Percentiles rank a stretch among this genome's conserved stretches.
These are phyloP conservation scores for Leptinotarsa lineolata DNA, from an alignment of 1,140 invertebrate species.

Conservation along the genomic window DNA sequence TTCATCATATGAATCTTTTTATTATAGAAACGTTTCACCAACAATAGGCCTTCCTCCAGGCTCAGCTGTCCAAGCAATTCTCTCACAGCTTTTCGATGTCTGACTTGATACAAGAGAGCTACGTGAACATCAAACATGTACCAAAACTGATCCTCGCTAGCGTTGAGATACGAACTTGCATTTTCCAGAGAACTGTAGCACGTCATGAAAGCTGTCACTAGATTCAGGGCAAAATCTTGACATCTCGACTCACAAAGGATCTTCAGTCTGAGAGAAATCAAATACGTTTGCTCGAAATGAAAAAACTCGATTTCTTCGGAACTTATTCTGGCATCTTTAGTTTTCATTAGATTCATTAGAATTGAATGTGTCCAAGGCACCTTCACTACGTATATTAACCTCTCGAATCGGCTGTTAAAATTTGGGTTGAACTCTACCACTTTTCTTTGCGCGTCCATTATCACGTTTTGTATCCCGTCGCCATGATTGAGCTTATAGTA, in stretches of 20 bases:
- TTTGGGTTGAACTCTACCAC: slow-evolving; percentile 20
- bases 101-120: slow-evolving; percentile 49
- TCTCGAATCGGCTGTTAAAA: slow-evolving; percentile 41
- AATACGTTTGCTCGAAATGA: slow-evolving; percentile 50
- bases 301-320: slow-evolving; percentile 51
- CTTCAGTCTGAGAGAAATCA: slow-evolving; percentile 51
- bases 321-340: slow-evolving; percentile 42
- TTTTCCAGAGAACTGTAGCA: slow-evolving; percentile 45
- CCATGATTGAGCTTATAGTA: slow-evolving; percentile 38
- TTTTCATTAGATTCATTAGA: slow-evolving; percentile 43
- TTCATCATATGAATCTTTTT: slow-evolving; percentile 50
- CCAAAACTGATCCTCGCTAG: slow-evolving; percentile 49
- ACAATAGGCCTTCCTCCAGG: slow-evolving; percentile 45
- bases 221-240: slow-evolving; percentile 53
- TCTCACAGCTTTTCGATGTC: slow-evolving; percentile 24
- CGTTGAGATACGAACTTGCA: slow-evolving; percentile 46
- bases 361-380: slow-evolving; percentile 50
- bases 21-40: slow-evolving; percentile 49
- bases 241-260: slow-evolving; percentile 54
- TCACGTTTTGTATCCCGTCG: slow-evolving; percentile 30
- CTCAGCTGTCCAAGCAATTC: slow-evolving; percentile 33
- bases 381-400: slow-evolving; percentile 49
- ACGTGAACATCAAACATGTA: slow-evolving; percentile 54
- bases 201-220: slow-evolving; percentile 51
- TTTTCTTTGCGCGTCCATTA: slow-evolving; percentile 44